Percentiles rank a stretch among this genome's conserved stretches.
phyloP scores from a whole-genome alignment of 2,888 invertebrate genomes.

The Pyrrhopygopsis socrates region DNA sequence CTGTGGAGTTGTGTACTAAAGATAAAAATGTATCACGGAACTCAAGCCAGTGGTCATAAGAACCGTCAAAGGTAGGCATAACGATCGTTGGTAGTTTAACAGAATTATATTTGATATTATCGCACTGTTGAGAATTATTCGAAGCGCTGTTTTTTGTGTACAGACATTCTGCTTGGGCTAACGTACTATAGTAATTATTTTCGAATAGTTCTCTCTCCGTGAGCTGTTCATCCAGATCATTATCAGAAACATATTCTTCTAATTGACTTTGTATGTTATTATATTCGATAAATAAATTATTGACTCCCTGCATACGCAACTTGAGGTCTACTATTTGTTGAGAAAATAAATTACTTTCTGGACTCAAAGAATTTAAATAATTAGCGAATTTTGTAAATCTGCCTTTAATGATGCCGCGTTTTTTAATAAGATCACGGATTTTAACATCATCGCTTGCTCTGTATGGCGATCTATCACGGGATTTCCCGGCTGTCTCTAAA shows the following conservation, averaged over 20 bases:
- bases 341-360: not conserved
- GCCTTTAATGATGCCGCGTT: conserved; percentile 32
- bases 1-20: too few species aligned
- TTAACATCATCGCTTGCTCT: not conserved
- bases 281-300: conserved; percentile 24
- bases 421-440: conserved; percentile 27
- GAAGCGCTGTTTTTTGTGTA: conserved; percentile 20
- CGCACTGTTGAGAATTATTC: conserved; percentile 11
- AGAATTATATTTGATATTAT: not conserved
- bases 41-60: conserved; percentile 36
- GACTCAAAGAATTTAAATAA: conserved; percentile 4
- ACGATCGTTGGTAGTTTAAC: conserved; percentile 82
- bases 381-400: conserved; percentile 32
- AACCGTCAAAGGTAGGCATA: conserved; percentile 73
- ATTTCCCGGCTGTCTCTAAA: not conserved
- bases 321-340: conserved; percentile 29
- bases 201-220: conserved; percentile 63
- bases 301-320: conserved; percentile 31
- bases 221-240: conserved; percentile 31
- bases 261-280: conserved; percentile 23
- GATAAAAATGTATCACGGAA: too few species aligned
- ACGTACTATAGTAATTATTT: conserved; percentile 40
- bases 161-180: conserved; percentile 50
- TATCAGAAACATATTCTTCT: conserved; percentile 14
- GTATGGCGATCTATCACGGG: conserved; percentile 19